A percentile compares a stretch with the other conserved stretches of the same genome.
These are phyloP conservation scores for Varanus salvator DNA, from an alignment of 2,113 vertebrate species.

Conservation along the genomic window DNA sequence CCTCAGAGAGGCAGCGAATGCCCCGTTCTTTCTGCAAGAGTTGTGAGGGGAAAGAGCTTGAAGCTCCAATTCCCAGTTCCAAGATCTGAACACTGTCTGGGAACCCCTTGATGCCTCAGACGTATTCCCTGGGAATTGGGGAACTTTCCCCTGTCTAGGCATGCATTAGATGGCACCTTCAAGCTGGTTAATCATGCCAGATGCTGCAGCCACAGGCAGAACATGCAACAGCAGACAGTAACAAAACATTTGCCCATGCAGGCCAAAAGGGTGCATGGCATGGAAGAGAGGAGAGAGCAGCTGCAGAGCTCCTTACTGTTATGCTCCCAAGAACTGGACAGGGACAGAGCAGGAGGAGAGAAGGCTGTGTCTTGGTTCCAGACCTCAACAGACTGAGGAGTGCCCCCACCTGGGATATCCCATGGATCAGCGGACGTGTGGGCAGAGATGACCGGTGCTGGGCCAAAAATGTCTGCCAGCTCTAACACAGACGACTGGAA, in stretches of 20 bases:
- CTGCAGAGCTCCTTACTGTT: background rate
- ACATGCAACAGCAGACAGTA: background rate
- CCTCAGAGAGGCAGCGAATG: too few relatives aligned
- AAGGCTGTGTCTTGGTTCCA: constrained; percentile 33
- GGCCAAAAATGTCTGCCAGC: constrained; percentile 90
- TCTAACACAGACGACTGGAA: constrained; percentile 91
- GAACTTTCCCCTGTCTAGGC: background rate
- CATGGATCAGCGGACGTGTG: constrained; percentile 82
- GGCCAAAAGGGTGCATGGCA: background rate
- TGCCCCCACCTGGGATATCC: constrained; percentile 79
- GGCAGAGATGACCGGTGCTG: constrained; percentile 75
- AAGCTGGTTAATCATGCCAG: background rate
- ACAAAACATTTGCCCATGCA: background rate
- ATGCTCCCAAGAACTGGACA: constrained; percentile 2
- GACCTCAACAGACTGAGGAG: background rate
- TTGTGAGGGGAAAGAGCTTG: too few relatives aligned
- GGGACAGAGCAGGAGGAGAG: constrained; percentile 34
- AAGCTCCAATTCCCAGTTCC: too few relatives aligned
- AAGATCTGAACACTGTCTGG: too few relatives aligned
- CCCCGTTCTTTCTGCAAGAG: too few relatives aligned
- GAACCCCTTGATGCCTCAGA: too few relatives aligned
- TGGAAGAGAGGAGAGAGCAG: background rate
- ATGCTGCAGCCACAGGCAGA: background rate
- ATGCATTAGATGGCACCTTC: background rate
- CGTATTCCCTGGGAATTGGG: too few relatives aligned